Percentiles rank a stretch among this genome's conserved stretches.
Conservation (phyloP, 2,888 invertebrate genomes). For the Diarsia rubi region DNA sequence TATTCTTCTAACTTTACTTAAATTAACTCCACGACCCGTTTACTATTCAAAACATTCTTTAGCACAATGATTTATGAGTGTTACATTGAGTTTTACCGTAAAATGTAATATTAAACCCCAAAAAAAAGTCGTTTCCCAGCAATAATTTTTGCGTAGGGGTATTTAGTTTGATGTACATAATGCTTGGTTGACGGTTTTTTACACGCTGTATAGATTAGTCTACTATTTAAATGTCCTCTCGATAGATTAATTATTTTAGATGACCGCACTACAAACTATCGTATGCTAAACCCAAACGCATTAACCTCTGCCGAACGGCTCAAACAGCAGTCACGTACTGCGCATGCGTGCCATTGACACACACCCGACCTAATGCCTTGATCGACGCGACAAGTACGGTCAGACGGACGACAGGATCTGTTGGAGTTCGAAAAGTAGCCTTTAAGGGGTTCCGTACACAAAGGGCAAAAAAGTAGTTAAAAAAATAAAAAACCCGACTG, state of each 20-base stretch:
- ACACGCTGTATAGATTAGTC: neutral
- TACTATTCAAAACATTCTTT: too few species aligned
- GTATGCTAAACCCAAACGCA: neutral
- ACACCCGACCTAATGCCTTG: conserved; percentile 2
- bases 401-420: neutral
- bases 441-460: neutral
- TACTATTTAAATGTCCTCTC: neutral
- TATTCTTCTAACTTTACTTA: too few species aligned
- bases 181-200: too few species aligned
- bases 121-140: too few species aligned
- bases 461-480: too few species aligned
- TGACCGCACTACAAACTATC: neutral
- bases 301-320: neutral
- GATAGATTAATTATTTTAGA: neutral
- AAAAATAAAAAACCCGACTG: too few species aligned
- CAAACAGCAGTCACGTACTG: conserved; percentile 4
- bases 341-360: conserved; percentile 14
- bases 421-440: neutral
- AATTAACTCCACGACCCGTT: too few species aligned
- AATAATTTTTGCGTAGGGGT: too few species aligned
- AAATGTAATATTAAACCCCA: too few species aligned
- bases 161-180: too few species aligned
- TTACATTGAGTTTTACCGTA: too few species aligned
- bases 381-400: conserved; percentile 9
- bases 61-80: too few species aligned